Base-by-base conservation (phyloP, 2,888 invertebrate genomes). In the Hyposoter dolosus region DNA sequence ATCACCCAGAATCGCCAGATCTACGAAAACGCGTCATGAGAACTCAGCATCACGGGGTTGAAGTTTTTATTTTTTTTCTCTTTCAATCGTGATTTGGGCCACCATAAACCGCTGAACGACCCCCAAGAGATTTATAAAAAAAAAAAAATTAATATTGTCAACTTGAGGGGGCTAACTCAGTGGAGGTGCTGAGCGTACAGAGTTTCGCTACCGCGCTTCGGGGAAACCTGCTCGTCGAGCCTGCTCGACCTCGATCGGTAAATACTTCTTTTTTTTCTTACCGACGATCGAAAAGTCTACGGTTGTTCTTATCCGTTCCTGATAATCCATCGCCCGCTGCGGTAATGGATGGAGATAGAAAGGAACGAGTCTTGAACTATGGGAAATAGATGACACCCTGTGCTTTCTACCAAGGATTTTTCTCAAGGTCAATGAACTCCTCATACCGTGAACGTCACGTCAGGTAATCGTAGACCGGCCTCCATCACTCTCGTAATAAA, bases 381-480 rank as follows among this genome's bases (percentile, higher is more conserved):
- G 6, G 0, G 7, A 15, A 5, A 7, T 53, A 81, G 86, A 83
- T 60, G 28, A 65, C 81, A 53, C 23, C 1, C 9, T 3, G 23
- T 50, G 63, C 12, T 83, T 76, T 5, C 43, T 76, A 76, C 66
- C 47, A 76, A 43, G 23, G 28, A 71, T 60, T 17, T 45, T 23
- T 32, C 63, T 35, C 7, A 45, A 81, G 86, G 72, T 83, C 83
- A 83, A 69, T 56, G 77, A 86, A 82, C 86, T 83, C 63, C 69
- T 56, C 56, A 69, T 43, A 69, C 53, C 53, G 68, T 60, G 35
- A 60, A 75, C 45, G 50, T 81, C 77, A 45, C 40, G 60, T 74
- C 68, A 47, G 53, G 43, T 78, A 69, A 83, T 78, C 63, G 75
- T 81, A 74, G 74, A 68, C 56, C 28, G 12, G 47, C 35, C 32